Conservation (phyloP, 37 sponge, comb jelly and placozoan species). For the Crambe crambe region DNA sequence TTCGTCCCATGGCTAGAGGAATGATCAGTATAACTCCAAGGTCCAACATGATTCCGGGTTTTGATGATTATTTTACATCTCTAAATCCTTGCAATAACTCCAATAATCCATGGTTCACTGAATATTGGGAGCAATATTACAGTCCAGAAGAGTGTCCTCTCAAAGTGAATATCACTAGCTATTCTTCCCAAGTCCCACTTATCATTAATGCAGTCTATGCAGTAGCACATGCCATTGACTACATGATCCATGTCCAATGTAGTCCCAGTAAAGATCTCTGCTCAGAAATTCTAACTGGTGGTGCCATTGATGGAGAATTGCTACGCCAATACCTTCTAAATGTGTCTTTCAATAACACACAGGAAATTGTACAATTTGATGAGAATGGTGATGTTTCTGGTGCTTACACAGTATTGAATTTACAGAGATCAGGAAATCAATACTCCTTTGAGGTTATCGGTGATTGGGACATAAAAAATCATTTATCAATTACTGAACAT, state of each 20-base stretch:
- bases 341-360: constrained; percentile 12
- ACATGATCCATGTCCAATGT: constrained; percentile 43
- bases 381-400: constrained; percentile 36
- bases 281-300: background rate
- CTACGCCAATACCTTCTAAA: constrained; percentile 22
- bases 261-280: constrained; percentile 22
- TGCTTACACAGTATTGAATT: constrained; percentile 44
- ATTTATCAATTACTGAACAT: constrained; percentile 26
- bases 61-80: constrained; percentile 61
- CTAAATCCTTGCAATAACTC: constrained; percentile 50
- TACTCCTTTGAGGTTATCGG: constrained; percentile 20
- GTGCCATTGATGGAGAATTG: constrained; percentile 22
- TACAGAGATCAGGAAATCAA: constrained; percentile 3
- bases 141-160: too few relatives aligned
- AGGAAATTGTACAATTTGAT: constrained; percentile 43
- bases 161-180: too few relatives aligned
- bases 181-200: constrained; percentile 61
- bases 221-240: constrained; percentile 67
- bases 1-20: constrained; percentile 17
- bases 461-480: constrained; percentile 13
- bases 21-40: constrained; percentile 43
- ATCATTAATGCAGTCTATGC: constrained; percentile 82
- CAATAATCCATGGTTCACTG: constrained; percentile 75
- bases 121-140: constrained; percentile 26
- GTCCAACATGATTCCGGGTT: background rate